phyloP scores from a whole-genome alignment of 2,888 invertebrate genomes.

The Andrena marginata region DNA sequence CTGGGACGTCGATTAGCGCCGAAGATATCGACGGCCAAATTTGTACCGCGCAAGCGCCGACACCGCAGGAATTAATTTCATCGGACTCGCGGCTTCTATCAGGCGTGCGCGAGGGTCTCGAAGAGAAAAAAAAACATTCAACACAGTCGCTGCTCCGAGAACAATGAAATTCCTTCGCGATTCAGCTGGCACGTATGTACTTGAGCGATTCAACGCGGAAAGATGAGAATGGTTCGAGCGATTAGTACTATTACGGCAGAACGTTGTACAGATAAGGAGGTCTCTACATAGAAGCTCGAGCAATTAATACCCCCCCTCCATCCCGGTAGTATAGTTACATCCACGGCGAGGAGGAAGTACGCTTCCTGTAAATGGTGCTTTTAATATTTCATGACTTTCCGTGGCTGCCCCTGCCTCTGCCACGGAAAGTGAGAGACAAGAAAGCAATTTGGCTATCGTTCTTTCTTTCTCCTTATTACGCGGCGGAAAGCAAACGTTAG shows the following conservation, averaged over 20 bases:
- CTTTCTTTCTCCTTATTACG: not conserved
- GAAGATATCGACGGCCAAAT: not conserved
- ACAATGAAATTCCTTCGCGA: constrained; percentile 7
- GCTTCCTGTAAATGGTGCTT: constrained; percentile 35
- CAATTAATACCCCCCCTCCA: constrained; percentile 17
- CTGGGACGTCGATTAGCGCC: not conserved
- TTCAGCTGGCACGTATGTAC: not conserved
- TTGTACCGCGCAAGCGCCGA: not conserved
- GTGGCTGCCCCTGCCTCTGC: constrained; percentile 3
- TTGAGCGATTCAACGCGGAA: not conserved
- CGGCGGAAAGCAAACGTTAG: not conserved
- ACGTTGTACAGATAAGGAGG: not conserved
- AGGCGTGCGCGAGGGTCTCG: too few species aligned
- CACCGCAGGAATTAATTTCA: too few species aligned
- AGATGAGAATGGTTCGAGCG: constrained; percentile 2
- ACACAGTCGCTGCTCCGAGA: not conserved
- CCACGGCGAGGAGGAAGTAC: constrained; percentile 21
- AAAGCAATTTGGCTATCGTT: not conserved
- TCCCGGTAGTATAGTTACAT: not conserved
- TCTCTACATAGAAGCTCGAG: not conserved
- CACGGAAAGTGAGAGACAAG: not conserved
- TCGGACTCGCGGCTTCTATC: too few species aligned
- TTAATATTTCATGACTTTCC: constrained; percentile 48
- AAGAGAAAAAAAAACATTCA: not conserved
- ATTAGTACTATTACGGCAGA: constrained; percentile 15